Evolutionary conservation across 2,888 invertebrate species (phyloP).

Genomic region (Pheosia tremula): DNA sequence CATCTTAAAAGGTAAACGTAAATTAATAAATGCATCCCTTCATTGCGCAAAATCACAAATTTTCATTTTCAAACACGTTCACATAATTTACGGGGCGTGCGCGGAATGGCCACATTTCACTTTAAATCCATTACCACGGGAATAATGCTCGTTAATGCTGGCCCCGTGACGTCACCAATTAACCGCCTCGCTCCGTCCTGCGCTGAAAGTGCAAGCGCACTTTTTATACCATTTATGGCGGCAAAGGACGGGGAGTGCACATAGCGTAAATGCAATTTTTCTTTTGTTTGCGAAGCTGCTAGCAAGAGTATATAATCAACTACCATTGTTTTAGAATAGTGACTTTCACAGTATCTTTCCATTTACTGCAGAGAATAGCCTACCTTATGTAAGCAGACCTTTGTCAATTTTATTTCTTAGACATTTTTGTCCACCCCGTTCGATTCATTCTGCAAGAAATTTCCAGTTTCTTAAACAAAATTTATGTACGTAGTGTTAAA

Average conservation of each 20-base stretch:
- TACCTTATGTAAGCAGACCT: too few species aligned
- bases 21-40: neutral
- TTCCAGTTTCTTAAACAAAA: too few species aligned
- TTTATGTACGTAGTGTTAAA: too few species aligned
- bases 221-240: constrained; percentile 2
- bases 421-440: too few species aligned
- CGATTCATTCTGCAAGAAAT: too few species aligned
- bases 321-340: too few species aligned
- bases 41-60: neutral
- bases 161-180: constrained; percentile 24
- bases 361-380: too few species aligned
- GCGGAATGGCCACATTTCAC: constrained; percentile 7
- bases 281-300: neutral
- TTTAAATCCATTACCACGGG: constrained; percentile 6
- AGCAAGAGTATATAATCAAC: neutral
- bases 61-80: constrained; percentile 3
- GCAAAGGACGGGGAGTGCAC: neutral
- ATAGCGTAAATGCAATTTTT: neutral
- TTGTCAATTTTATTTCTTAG: too few species aligned
- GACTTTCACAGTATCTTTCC: too few species aligned
- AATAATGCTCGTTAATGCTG: constrained; percentile 22
- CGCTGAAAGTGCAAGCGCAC: constrained; percentile 5
- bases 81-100: neutral
- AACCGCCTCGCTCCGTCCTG: constrained; percentile 7
- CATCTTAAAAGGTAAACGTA: neutral